phyloP scores from a whole-genome alignment of 2,113 vertebrate genomes.

The Oncorhynchus clarkii region DNA sequence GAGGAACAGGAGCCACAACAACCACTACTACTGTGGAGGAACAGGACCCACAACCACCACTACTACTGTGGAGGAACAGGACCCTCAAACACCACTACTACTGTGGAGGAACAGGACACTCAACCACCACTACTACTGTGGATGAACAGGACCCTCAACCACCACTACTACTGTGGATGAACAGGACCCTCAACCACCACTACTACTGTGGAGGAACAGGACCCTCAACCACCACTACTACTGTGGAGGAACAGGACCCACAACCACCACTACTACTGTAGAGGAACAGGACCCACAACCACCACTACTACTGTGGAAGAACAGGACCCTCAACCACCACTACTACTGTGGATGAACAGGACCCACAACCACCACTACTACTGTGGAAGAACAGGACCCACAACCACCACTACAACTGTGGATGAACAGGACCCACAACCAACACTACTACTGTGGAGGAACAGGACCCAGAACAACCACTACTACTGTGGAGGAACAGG shows the following conservation, averaged over 20 bases:
- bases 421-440: no score
- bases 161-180: slow-evolving; percentile 18
- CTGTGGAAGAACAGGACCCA: no score
- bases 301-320: slow-evolving; percentile 30
- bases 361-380: no score
- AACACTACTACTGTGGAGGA: no score
- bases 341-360: background rate
- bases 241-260: slow-evolving; percentile 41
- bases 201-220: slow-evolving; percentile 29
- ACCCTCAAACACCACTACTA: slow-evolving; percentile 19
- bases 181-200: slow-evolving; percentile 8
- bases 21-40: slow-evolving; percentile 27
- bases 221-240: background rate
- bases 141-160: slow-evolving; percentile 39
- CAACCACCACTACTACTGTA: slow-evolving; percentile 12
- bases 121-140: background rate
- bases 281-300: slow-evolving; percentile 17
- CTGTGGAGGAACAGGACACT: slow-evolving; percentile 25
- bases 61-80: slow-evolving; percentile 20
- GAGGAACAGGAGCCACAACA: background rate
- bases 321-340: background rate
- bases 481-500: no score
- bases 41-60: slow-evolving; percentile 23
- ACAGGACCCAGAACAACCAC: no score
- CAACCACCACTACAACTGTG: no score